phyloP scores from a whole-genome alignment of 2,113 vertebrate genomes.

The Nothocercus julius region DNA sequence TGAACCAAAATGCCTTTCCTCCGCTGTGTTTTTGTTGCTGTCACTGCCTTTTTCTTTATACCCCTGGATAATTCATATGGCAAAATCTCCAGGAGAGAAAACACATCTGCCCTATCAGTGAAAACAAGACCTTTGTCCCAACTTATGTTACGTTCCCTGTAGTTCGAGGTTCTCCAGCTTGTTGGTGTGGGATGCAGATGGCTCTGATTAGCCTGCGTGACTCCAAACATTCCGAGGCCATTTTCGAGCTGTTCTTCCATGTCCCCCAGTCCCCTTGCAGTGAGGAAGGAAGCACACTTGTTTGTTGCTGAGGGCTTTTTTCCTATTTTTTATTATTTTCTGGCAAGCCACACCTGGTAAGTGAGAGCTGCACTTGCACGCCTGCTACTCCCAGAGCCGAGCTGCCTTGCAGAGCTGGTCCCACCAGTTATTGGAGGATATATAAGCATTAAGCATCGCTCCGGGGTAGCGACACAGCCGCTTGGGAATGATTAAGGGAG shows the following conservation, averaged over 20 bases:
- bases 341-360: neutral
- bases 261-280: neutral
- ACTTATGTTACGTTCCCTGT: neutral
- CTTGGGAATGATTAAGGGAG: neutral
- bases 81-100: neutral
- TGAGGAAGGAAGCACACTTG: rapidly evolving
- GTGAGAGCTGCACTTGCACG: neutral
- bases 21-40: neutral
- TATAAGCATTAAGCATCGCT: neutral
- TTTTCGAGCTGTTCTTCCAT: neutral
- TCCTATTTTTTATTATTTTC: neutral
- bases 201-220: neutral
- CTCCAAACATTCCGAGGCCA: neutral
- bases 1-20: neutral
- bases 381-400: neutral
- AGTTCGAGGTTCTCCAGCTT: neutral
- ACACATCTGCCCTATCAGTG: neutral
- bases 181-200: neutral
- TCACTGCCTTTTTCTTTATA: neutral
- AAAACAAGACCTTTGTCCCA: rapidly evolving
- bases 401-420: slow-evolving; percentile 27
- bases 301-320: neutral
- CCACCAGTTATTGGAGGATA: neutral
- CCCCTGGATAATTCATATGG: neutral
- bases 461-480: neutral